These are phyloP conservation scores for Alligator mississippiensis DNA, from an alignment of 2,113 vertebrate species.

Conservation along the genomic window DNA sequence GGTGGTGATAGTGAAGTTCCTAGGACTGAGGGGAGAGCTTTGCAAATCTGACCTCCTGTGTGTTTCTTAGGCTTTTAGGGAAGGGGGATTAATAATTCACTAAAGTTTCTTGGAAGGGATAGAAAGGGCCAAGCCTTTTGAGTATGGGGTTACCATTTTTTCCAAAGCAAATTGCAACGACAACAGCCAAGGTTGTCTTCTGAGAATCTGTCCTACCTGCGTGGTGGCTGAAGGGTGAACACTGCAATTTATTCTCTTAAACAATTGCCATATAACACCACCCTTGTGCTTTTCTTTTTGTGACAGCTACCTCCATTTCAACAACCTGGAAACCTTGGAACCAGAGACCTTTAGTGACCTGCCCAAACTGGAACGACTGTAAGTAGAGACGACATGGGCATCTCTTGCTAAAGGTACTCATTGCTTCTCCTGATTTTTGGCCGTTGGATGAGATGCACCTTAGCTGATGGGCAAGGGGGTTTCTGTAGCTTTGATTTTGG, in stretches of 20 bases:
- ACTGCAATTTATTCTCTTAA: not conserved
- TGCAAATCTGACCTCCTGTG: not conserved
- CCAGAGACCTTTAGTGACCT: conserved; percentile 88
- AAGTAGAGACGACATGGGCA: conserved; percentile 67
- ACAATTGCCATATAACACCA: not conserved
- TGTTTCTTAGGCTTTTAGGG: not conserved
- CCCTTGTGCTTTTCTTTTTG: conserved; percentile 2
- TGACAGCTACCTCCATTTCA: conserved; percentile 93
- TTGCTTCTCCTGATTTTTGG: not conserved
- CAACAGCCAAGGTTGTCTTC: not conserved
- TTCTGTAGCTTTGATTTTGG: not conserved
- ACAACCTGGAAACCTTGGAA: conserved; percentile 89
- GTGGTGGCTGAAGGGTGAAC: not conserved
- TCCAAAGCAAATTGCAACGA: not conserved
- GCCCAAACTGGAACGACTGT: conserved; percentile 93
- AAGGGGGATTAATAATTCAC: not conserved
- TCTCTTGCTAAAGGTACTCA: not conserved
- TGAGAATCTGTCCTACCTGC: not conserved
- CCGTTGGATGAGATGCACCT: not conserved
- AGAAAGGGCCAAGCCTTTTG: not conserved
- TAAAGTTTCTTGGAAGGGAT: not conserved
- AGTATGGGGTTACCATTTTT: not conserved
- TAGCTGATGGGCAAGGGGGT: not conserved
- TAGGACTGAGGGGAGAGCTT: not conserved
- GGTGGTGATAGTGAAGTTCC: not conserved